Base-by-base conservation (phyloP, 2,888 invertebrate species). In the Hermaeophaga mercurialis region DNA sequence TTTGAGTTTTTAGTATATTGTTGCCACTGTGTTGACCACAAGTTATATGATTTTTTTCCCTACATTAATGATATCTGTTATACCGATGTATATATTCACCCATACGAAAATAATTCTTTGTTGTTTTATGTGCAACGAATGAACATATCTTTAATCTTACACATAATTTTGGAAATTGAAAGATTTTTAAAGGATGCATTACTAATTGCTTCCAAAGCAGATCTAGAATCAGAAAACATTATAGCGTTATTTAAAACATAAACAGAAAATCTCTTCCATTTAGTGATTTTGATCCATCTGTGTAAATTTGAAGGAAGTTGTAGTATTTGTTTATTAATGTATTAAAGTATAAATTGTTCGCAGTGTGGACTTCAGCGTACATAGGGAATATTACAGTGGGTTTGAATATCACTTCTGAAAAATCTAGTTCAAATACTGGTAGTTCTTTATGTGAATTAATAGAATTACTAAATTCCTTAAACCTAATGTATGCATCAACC, bases 241-340 rank as follows among this genome's bases (percentile, higher is more conserved):
- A 22, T 5, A 22, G 6, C 3, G 6, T 22, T 22, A 22, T 22
- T 22, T n/a, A n/a, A n/a, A n/a, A 22, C 4, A 22, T 22, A 22
- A 22, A 43, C 43, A 24, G 14, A 14, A 24, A 11, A 43, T 43
- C n/a, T n/a, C n/a, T n/a, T n/a, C n/a, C n/a, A n/a, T n/a, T n/a
- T n/a, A n/a, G n/a, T n/a, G n/a, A n/a, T n/a, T n/a, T n/a, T n/a
- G n/a, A n/a, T n/a, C n/a, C n/a, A n/a, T n/a, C n/a, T n/a, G n/a
- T n/a, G n/a, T n/a, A n/a, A n/a, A n/a, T n/a, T n/a, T n/a, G n/a
- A n/a, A n/a, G n/a, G n/a, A 43, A 24, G 22, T 19, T 43, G 43
- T 22, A 43, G 43, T 11, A 43, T n/a, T n/a, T 19, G 14, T 5
- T 43, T 22, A 43, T 19, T 11, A 43, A 22, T 7, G 17, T 22